Conservation (phyloP, 2,113 vertebrate genomes). For the Falco punctatus region DNA sequence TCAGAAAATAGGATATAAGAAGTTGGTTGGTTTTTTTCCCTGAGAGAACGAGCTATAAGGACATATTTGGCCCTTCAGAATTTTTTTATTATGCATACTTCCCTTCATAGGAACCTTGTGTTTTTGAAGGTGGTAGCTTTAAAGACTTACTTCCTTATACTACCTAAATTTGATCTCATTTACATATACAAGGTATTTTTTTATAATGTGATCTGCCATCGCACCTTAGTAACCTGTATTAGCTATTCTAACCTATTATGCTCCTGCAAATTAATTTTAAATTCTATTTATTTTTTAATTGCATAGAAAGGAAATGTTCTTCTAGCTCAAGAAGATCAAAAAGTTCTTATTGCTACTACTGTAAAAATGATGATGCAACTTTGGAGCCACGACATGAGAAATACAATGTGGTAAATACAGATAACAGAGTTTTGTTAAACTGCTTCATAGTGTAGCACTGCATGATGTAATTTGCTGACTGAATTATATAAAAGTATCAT, state of each 20-base stretch:
- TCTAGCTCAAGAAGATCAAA: not conserved
- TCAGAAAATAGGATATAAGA: not conserved
- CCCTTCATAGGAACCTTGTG: not conserved
- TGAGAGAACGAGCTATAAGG: not conserved
- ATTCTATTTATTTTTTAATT: conserved; percentile 19
- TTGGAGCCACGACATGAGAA: conserved; percentile 24
- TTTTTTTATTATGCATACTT: not conserved
- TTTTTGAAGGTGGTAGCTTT: not conserved
- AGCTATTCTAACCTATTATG: not conserved
- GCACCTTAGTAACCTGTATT: not conserved
- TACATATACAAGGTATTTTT: not conserved
- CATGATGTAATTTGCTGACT: not conserved
- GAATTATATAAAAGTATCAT: not conserved
- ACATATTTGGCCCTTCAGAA: not conserved
- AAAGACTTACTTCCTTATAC: not conserved
- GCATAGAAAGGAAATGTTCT: not conserved
- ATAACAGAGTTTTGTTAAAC: not conserved
- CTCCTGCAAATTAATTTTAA: not conserved
- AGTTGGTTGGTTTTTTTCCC: not conserved
- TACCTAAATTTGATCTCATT: not conserved
- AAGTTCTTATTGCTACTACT: not conserved
- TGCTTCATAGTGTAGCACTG: not conserved
- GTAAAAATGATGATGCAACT: not conserved
- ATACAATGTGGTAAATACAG: conserved; percentile 47
- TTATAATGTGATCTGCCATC: not conserved